phyloP scores from a whole-genome alignment of 2,797 vertebrate genomes.

The Podarcis lilfordi region DNA sequence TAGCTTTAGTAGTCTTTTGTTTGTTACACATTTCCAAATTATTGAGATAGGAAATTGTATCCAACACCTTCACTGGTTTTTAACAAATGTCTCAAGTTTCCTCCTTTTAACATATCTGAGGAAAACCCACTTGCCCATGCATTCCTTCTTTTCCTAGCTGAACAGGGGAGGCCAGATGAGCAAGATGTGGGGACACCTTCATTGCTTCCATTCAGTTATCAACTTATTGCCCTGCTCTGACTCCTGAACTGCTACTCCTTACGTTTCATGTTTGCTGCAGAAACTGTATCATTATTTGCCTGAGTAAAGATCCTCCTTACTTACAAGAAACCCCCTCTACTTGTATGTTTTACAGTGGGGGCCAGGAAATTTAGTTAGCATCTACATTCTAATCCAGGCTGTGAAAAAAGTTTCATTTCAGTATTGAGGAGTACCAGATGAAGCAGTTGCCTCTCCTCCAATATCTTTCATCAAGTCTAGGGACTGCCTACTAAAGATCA shows the following conservation, averaged over 20 bases:
- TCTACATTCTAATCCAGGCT: neutral
- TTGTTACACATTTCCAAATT: neutral
- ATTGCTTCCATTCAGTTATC: neutral
- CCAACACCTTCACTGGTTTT: accelerated
- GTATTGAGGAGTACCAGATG: neutral
- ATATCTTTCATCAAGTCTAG: neutral
- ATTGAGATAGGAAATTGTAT: neutral
- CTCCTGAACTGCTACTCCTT: too few species aligned
- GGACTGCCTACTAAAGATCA: neutral
- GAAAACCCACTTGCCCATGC: constrained; percentile 47
- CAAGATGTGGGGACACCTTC: neutral
- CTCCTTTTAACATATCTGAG: neutral
- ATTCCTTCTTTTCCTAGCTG: constrained; percentile 23
- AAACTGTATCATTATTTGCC: too few species aligned
- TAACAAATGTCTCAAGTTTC: constrained; percentile 33
- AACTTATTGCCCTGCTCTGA: too few species aligned
- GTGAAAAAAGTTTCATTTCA: neutral
- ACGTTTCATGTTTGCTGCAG: too few species aligned
- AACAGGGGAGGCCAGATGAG: neutral
- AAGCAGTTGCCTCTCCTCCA: neutral
- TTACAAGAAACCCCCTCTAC: too few species aligned
- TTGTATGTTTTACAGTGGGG: too few species aligned
- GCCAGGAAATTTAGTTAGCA: too few species aligned
- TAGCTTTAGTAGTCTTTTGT: neutral
- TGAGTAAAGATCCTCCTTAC: too few species aligned